phyloP scores from a whole-genome alignment of 2,888 invertebrate species.

The Venustoraphidia nigricollis region DNA sequence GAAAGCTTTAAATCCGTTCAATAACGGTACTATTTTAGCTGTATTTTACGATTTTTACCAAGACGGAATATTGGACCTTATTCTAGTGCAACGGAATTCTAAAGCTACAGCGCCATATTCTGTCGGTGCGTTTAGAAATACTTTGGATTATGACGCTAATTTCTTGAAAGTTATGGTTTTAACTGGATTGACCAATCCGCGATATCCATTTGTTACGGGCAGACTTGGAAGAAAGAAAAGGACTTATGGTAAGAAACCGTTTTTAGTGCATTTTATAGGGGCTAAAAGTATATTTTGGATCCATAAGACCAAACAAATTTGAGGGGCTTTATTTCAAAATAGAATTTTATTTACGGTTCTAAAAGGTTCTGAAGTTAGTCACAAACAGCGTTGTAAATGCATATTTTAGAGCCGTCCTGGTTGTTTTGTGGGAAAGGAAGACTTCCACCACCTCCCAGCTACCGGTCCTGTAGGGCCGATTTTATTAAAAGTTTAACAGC shows the following conservation, averaged over 20 bases:
- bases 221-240: constrained; percentile 59
- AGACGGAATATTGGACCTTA: constrained; percentile 84
- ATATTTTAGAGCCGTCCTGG: too few species aligned
- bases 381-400: too few species aligned
- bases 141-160: constrained; percentile 84
- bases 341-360: too few species aligned
- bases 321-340: too few species aligned
- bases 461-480: too few species aligned
- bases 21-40: constrained; percentile 61
- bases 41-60: constrained; percentile 90
- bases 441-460: too few species aligned
- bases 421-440: too few species aligned
- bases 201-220: constrained; percentile 53
- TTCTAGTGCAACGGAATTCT: constrained; percentile 48
- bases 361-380: too few species aligned
- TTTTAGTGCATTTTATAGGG: background rate
- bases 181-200: constrained; percentile 61
- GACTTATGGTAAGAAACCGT: constrained; percentile 48
- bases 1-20: constrained; percentile 55
- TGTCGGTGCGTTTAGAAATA: constrained; percentile 71
- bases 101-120: constrained; percentile 30
- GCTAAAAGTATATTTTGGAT: background rate
- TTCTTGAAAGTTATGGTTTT: constrained; percentile 91
- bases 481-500: too few species aligned
- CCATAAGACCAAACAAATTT: background rate